These are phyloP conservation scores for Zhengitettix transpicula DNA, from an alignment of 2,888 invertebrate species.

Conservation along the genomic window DNA sequence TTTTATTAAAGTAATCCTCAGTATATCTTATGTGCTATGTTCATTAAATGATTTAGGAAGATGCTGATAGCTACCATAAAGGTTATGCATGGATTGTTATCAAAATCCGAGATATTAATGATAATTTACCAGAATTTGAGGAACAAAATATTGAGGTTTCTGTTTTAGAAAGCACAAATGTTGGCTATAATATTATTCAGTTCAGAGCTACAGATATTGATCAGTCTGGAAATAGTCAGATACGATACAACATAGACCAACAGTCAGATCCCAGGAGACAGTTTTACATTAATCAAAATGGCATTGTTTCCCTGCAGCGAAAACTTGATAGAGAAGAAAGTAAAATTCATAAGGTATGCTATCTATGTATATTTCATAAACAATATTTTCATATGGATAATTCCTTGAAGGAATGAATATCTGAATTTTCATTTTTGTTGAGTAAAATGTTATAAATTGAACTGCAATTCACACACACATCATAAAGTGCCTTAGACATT, in stretches of 20 bases:
- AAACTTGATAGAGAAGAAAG: slow-evolving; percentile 87
- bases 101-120: slow-evolving; percentile 85
- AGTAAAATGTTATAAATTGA: no score
- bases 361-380: no score
- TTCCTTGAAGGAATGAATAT: no score
- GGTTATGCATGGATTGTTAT: slow-evolving; percentile 93
- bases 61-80: slow-evolving; percentile 93
- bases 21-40: no score
- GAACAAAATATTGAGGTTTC: slow-evolving; percentile 83
- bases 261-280: slow-evolving; percentile 33
- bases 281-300: slow-evolving; percentile 37
- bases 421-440: no score
- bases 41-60: slow-evolving; percentile 20
- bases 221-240: slow-evolving; percentile 83
- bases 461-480: no score
- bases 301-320: slow-evolving; percentile 85
- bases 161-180: slow-evolving; percentile 80
- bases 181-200: slow-evolving; percentile 78
- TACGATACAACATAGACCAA: slow-evolving; percentile 26
- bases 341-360: slow-evolving; percentile 62
- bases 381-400: no score
- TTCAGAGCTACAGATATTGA: slow-evolving; percentile 94
- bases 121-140: slow-evolving; percentile 92
- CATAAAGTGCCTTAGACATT: no score
- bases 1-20: no score